Base-by-base conservation (phyloP, 1,140 invertebrate genomes). In the Acyrthosiphon pisum region DNA sequence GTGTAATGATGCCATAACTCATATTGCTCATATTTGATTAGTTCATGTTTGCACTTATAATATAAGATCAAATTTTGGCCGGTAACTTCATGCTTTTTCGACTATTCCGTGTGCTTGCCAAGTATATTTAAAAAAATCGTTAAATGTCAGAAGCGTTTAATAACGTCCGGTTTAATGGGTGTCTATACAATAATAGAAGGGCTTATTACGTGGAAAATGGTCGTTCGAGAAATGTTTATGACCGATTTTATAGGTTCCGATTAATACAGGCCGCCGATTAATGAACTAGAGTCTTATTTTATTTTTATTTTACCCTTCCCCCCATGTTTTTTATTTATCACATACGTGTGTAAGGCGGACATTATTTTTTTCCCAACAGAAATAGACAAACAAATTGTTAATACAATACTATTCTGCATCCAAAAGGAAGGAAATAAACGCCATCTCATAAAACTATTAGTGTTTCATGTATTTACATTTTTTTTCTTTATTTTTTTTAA, bases 61-160 rank as follows among this genome's bases (percentile, higher is more conserved):
- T n/a, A n/a, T 84, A 84, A 84, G 23, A 84, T 14, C 83, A 44
- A 84, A 84, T 84, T 83, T 26, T 46, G 35, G 22, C 23, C n/a
- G 20, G 37, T 41, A 35, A 81, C 2, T 60, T n/a, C n/a, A 37
- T 41, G 91, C 81, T 1, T 83, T 84, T 84, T n/a, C 22, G 22
- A 41, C 46, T 37, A 6, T 48, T 20, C 35, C 41, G 81, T 41
- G 76, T 41, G 30, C 4, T 44, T 35, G 76, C 81, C 91, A 53
- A 92, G 91, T 92, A n/a, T 92, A 84, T 92, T 92, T 92, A 92
- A 92, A 92, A 92, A 48, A 92, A 92, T 92, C 91, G 91, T 92
- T 84, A 92, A 92, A 92, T 37, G 91, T 84, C 46, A 84, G 30
- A 50, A 84, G 91, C 81, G 48, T 92, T 84, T 83, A 92, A 92